Conservation (phyloP, 2,888 invertebrate species). For the Elysia crispata region DNA sequence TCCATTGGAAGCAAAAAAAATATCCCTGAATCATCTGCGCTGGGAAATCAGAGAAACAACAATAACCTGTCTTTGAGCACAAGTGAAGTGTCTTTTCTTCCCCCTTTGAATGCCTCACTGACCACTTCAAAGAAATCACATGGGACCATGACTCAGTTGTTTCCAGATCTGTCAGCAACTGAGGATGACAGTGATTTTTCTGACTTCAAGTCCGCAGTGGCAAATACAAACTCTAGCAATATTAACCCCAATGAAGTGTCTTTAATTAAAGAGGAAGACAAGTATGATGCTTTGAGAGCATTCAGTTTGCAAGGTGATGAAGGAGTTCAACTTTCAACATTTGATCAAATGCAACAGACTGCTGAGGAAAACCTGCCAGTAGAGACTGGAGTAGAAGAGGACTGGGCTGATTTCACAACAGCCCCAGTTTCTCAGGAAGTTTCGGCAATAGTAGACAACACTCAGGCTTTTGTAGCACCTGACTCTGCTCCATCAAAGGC, state of each 20-base stretch:
- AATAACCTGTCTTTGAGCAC: too few species aligned
- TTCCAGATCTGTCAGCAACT: neutral
- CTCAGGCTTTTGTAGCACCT: too few species aligned
- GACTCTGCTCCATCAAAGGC: neutral
- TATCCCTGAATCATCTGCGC: neutral
- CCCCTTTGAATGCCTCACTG: neutral
- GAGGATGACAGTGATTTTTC: slow-evolving; percentile 63
- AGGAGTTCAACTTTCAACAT: slow-evolving; percentile 32
- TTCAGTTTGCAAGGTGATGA: slow-evolving; percentile 53
- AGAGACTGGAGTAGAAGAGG: slow-evolving; percentile 50
- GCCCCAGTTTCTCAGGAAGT: slow-evolving; percentile 26
- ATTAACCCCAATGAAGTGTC: slow-evolving; percentile 49
- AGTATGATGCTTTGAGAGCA: slow-evolving; percentile 67
- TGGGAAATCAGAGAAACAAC: too few species aligned
- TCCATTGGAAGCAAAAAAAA: neutral
- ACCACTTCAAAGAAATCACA: slow-evolving; percentile 10
- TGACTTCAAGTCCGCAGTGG: slow-evolving; percentile 67
- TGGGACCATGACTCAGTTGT: neutral
- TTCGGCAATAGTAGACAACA: too few species aligned
- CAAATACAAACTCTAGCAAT: neutral
- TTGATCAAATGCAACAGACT: slow-evolving; percentile 33
- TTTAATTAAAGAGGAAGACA: slow-evolving; percentile 69
- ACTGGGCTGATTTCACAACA: slow-evolving; percentile 60
- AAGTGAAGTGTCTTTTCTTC: neutral
- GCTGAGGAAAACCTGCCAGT: neutral